Conservation (phyloP, 2,797 vertebrate genomes). For the Capromys pilorides region DNA sequence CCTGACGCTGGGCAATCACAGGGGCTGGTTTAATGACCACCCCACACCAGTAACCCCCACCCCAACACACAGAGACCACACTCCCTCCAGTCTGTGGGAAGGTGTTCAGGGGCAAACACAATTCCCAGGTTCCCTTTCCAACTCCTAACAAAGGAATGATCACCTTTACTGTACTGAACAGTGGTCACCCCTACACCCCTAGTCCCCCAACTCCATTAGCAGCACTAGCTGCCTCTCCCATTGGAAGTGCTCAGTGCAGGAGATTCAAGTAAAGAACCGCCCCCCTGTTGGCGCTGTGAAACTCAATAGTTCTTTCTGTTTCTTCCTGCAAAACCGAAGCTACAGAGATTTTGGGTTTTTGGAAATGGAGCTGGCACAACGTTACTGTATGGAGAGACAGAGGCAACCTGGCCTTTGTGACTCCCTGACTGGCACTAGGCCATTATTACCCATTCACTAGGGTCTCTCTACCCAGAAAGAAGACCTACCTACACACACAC, state of each 20-base stretch:
- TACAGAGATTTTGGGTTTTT: not conserved
- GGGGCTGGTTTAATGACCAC: slow-evolving; percentile 2
- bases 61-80: not conserved
- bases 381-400: not conserved
- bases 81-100: not conserved
- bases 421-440: not conserved
- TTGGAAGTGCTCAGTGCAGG: not conserved
- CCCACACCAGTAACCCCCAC: not conserved
- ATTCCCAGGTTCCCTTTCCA: not conserved
- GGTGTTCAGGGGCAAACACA: not conserved
- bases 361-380: not conserved
- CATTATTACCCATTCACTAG: not conserved
- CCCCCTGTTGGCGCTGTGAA: not conserved
- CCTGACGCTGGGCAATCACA: not conserved
- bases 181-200: not conserved
- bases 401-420: not conserved
- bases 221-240: not conserved
- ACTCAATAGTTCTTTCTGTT: slow-evolving; percentile 38
- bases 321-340: slow-evolving; percentile 42
- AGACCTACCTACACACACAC: too few species aligned
- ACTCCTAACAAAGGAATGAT: not conserved
- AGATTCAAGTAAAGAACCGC: not conserved
- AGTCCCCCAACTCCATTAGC: not conserved
- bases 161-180: not conserved
- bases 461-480: not conserved